Evolutionary conservation across 2,113 vertebrate species (phyloP).

Genomic region (Stigmatopora argus): DNA sequence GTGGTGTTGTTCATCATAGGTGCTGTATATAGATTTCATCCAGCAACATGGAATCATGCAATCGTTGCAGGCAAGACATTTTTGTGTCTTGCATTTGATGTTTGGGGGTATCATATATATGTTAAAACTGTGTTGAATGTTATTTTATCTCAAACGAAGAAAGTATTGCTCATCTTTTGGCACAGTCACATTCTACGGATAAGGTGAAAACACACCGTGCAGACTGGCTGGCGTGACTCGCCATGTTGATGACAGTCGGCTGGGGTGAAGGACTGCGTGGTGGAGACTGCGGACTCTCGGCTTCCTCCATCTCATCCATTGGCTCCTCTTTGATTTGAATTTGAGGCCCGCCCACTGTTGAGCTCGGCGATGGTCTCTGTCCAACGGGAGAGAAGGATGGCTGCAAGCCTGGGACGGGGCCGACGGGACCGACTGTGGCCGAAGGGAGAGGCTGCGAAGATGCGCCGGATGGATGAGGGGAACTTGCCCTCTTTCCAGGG

Average conservation of each 20-base stretch:
- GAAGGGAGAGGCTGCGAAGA: constrained; percentile 71
- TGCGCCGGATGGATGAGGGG: constrained; percentile 67
- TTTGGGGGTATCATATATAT: no score
- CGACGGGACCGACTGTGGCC: constrained; percentile 49
- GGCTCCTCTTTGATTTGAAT: constrained; percentile 95
- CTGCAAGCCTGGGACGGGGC: constrained; percentile 70
- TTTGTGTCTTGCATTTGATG: no score
- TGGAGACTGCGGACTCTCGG: constrained; percentile 83
- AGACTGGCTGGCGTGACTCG: constrained; percentile 93
- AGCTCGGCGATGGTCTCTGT: constrained; percentile 43
- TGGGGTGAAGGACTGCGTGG: constrained; percentile 90
- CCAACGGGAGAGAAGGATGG: constrained; percentile 66
- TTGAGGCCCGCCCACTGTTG: constrained; percentile 54
- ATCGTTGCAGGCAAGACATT: no score
- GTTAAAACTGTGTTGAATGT: no score
- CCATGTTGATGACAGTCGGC: constrained; percentile 84
- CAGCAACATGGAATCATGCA: no score
- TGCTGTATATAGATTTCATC: no score
- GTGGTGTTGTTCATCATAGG: no score
- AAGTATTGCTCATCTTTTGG: neutral
- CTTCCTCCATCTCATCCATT: constrained; percentile 85
- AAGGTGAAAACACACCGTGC: constrained; percentile 74
- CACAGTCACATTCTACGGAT: neutral
- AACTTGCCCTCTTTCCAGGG: constrained; percentile 65
- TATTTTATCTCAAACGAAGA: neutral